Evolutionary conservation across 1,140 invertebrate genomes (phyloP).

Genomic region (Rhynchophorus ferrugineus): DNA sequence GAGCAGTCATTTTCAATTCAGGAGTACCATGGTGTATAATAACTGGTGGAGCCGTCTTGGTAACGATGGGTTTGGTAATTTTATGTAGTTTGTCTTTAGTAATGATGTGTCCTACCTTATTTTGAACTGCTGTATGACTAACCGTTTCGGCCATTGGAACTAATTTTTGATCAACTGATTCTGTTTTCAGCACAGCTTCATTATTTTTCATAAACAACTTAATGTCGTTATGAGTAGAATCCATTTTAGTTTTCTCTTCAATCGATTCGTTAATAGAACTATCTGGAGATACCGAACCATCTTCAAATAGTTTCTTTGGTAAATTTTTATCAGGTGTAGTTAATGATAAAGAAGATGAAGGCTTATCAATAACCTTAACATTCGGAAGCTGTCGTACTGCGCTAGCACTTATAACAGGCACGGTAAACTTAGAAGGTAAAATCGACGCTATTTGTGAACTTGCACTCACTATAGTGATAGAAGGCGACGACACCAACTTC

Average conservation of each 20-base stretch:
- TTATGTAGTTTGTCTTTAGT: conserved; percentile 23
- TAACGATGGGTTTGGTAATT: conserved; percentile 25
- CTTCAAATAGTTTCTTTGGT: conserved; percentile 55
- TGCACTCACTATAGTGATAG: conserved; percentile 37
- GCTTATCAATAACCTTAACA: conserved; percentile 43
- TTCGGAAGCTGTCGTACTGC: conserved; percentile 38
- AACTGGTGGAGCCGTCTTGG: conserved; percentile 29
- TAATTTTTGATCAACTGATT: conserved; percentile 1
- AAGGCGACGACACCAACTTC: conserved; percentile 29
- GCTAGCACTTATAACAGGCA: conserved; percentile 39
- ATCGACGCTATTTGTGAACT: conserved; percentile 37
- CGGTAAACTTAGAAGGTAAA: conserved; percentile 35
- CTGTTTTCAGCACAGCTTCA: background rate
- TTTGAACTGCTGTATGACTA: background rate
- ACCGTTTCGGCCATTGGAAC: background rate
- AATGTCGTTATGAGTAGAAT: conserved; percentile 16
- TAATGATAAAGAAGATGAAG: conserved; percentile 47
- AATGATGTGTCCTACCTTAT: conserved; percentile 12
- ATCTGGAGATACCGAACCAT: conserved; percentile 51
- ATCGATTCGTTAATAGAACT: conserved; percentile 41
- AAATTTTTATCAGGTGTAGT: conserved; percentile 48
- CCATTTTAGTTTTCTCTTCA: conserved; percentile 34
- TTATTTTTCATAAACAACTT: conserved; percentile 10
- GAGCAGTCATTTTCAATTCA: conserved; percentile 39
- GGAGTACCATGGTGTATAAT: conserved; percentile 33